Evolutionary conservation across 2,888 invertebrate genomes (phyloP).

Genomic region (Cinara cedri): DNA sequence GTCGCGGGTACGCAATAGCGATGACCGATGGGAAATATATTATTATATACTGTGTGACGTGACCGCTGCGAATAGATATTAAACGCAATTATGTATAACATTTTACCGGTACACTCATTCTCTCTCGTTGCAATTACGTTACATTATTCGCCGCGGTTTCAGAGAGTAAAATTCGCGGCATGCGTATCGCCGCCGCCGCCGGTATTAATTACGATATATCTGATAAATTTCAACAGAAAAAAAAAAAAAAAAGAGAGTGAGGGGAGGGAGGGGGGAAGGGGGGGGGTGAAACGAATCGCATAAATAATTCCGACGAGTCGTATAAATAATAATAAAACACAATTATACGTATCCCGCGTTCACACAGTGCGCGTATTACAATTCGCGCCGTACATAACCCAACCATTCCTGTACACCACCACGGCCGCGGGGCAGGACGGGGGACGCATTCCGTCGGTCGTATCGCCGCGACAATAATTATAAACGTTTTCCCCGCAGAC

Average conservation of each 20-base stretch:
- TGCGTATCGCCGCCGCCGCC: neutral
- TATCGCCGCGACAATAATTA: slow-evolving; percentile 35
- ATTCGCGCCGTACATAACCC: too few relatives aligned
- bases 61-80: slow-evolving; percentile 4
- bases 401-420: too few relatives aligned
- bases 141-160: neutral
- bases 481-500: slow-evolving; percentile 46
- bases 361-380: too few relatives aligned
- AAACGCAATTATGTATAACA: neutral
- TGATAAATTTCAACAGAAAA: slow-evolving; percentile 16
- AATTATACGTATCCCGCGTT: neutral
- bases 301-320: slow-evolving; percentile 9
- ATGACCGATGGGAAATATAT: neutral
- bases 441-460: too few relatives aligned
- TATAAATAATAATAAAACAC: neutral
- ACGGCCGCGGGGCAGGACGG: too few relatives aligned
- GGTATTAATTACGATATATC: slow-evolving; percentile 45
- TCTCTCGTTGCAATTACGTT: slow-evolving; percentile 25
- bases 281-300: slow-evolving; percentile 7
- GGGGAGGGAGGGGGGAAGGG: neutral
- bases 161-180: neutral
- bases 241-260: neutral
- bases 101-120: neutral
- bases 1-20: too few relatives aligned
- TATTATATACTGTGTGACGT: neutral